These are phyloP conservation scores for Megalops atlanticus DNA, from an alignment of 2,113 vertebrate genomes.

Conservation along the genomic window DNA sequence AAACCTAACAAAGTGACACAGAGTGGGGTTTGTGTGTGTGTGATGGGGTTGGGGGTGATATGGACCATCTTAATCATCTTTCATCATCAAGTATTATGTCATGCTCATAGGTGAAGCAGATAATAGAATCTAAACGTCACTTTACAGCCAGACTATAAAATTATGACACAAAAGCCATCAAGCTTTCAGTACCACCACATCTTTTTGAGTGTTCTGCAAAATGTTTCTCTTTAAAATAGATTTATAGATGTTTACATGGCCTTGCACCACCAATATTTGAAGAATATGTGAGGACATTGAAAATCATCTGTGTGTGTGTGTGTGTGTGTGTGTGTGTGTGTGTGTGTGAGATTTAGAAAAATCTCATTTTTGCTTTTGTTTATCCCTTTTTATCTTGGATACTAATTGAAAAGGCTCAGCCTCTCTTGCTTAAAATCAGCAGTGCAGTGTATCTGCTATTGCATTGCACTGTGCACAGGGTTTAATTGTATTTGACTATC, in stretches of 20 bases:
- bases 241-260: background rate
- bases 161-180: background rate
- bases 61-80: background rate
- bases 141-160: background rate
- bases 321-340: too few relatives aligned
- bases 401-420: too few relatives aligned
- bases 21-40: too few relatives aligned
- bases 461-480: too few relatives aligned
- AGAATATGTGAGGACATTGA: background rate
- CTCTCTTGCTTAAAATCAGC: too few relatives aligned
- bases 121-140: background rate
- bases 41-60: background rate
- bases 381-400: too few relatives aligned
- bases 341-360: too few relatives aligned
- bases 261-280: background rate
- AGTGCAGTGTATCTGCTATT: too few relatives aligned
- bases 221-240: background rate
- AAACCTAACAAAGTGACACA: too few relatives aligned
- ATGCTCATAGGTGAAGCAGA: background rate
- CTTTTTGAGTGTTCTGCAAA: too few relatives aligned
- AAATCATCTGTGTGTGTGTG: background rate
- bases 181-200: background rate
- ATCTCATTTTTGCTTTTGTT: too few relatives aligned
- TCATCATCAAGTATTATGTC: conserved; percentile 2
- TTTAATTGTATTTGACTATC: background rate